These are phyloP conservation scores for Allobates femoralis DNA, from an alignment of 2,797 vertebrate species.

Conservation along the genomic window DNA sequence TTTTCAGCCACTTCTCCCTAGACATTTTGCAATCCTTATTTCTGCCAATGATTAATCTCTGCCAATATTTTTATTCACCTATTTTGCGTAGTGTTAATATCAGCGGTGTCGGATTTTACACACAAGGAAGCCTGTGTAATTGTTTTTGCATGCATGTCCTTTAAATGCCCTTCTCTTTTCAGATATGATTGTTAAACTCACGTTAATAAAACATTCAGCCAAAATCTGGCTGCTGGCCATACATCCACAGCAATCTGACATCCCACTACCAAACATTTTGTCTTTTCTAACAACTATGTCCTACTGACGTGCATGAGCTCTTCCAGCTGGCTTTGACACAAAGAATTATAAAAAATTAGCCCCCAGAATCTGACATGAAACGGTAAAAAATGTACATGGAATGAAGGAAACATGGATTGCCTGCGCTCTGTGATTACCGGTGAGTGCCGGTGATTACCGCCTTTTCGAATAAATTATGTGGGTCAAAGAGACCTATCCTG, in stretches of 20 bases:
- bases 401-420: not conserved
- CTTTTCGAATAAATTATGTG: not conserved
- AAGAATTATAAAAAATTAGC: slow-evolving; percentile 3
- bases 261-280: slow-evolving; percentile 14
- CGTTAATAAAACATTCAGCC: slow-evolving; percentile 9
- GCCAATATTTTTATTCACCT: not conserved
- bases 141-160: slow-evolving; percentile 27
- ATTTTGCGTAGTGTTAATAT: not conserved
- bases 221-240: slow-evolving; percentile 12
- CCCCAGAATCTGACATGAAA: not conserved
- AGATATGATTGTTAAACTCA: slow-evolving; percentile 5
- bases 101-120: slow-evolving; percentile 7
- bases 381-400: not conserved
- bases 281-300: slow-evolving; percentile 2
- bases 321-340: not conserved
- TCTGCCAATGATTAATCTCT: not conserved
- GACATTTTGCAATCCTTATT: not conserved
- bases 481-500: not conserved
- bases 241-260: slow-evolving; percentile 8
- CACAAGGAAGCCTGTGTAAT: slow-evolving; percentile 3
- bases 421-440: not conserved
- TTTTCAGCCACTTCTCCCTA: not conserved
- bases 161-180: slow-evolving; percentile 7
- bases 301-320: not conserved
- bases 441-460: not conserved